These are phyloP conservation scores for Enteromius fasciolatus DNA, from an alignment of 2,797 vertebrate genomes.

Conservation along the genomic window DNA sequence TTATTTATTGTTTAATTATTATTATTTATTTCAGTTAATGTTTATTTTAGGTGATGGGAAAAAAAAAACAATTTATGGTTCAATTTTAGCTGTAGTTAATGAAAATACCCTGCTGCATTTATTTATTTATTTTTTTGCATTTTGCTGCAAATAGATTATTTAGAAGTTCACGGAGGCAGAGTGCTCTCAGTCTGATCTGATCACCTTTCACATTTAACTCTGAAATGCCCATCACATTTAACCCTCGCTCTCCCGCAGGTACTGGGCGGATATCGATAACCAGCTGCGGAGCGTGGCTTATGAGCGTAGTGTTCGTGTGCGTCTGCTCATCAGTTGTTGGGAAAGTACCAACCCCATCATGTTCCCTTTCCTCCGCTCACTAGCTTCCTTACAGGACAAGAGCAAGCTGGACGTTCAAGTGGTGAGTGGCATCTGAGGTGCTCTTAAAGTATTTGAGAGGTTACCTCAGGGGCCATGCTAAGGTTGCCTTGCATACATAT, in stretches of 20 bases:
- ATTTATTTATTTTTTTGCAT: too few species aligned
- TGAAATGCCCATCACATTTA: background rate
- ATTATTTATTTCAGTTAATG: background rate
- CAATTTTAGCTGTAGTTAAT: background rate
- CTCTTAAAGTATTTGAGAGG: too few species aligned
- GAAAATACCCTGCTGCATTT: background rate
- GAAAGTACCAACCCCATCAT: slow-evolving; percentile 75
- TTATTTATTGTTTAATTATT: background rate
- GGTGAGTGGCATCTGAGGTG: slow-evolving; percentile 73
- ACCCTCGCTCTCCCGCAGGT: slow-evolving; percentile 72
- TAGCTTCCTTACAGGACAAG: slow-evolving; percentile 79
- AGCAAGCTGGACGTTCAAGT: slow-evolving; percentile 82
- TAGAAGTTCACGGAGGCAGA: background rate
- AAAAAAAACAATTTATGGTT: background rate
- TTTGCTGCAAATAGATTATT: too few species aligned
- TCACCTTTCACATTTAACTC: background rate
- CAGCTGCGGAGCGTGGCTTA: slow-evolving; percentile 79
- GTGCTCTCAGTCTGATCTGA: background rate
- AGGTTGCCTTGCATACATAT: background rate
- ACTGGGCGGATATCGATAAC: slow-evolving; percentile 87
- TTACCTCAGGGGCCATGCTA: background rate
- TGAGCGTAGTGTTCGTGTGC: slow-evolving; percentile 77
- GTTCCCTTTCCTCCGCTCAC: slow-evolving; percentile 87
- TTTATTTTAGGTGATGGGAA: background rate
- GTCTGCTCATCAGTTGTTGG: slow-evolving; percentile 88